Conservation (phyloP, 2,888 invertebrate genomes). For the Dolichopus griseipennis region DNA sequence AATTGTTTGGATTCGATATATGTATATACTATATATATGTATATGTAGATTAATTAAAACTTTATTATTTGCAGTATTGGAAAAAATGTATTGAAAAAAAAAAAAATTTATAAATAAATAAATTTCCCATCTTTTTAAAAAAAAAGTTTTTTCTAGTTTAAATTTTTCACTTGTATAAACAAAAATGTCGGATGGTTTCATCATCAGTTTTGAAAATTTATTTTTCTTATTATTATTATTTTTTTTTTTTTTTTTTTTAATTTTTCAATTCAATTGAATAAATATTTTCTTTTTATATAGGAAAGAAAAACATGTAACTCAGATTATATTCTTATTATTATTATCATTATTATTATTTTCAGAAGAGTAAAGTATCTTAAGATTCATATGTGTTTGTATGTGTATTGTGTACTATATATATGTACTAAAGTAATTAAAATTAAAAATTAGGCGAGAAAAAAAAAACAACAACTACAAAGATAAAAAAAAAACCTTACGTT, state of each 20-base stretch:
- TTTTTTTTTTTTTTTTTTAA: neutral
- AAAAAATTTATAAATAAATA: conserved; percentile 4
- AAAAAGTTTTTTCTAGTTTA: neutral
- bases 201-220: neutral
- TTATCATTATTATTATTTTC: neutral
- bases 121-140: neutral
- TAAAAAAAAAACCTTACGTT: neutral
- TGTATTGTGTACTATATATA: neutral
- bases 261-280: neutral
- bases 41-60: no score
- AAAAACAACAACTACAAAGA: no score
- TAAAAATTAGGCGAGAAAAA: neutral
- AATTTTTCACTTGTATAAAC: conserved; percentile 4
- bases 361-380: neutral
- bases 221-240: neutral
- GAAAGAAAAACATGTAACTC: neutral
- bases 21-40: no score
- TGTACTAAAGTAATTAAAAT: neutral
- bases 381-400: neutral
- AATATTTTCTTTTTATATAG: neutral
- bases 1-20: no score
- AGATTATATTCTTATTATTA: neutral
- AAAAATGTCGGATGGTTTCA: conserved; percentile 6
- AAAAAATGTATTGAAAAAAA: no score
- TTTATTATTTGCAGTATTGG: no score